Evolutionary conservation across 2,888 invertebrate genomes (phyloP).

Genomic region (Noctuana brunneofusca): DNA sequence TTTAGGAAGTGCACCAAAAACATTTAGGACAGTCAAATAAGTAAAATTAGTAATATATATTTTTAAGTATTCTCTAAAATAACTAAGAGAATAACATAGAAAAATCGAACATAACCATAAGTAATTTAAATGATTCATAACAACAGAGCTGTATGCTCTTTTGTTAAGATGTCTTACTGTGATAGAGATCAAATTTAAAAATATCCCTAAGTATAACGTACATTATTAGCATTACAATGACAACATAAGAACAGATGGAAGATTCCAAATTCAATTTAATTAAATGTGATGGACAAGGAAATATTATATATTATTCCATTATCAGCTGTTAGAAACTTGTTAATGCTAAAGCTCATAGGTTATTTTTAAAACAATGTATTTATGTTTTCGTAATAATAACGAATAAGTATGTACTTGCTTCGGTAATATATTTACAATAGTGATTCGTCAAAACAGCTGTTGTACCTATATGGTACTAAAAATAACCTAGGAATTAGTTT

Average conservation of each 20-base stretch:
- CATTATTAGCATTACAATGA: not conserved
- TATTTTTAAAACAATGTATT: not conserved
- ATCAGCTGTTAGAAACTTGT: slow-evolving; percentile 12
- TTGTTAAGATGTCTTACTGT: not conserved
- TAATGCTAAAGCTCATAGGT: slow-evolving; percentile 1
- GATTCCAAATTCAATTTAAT: not conserved
- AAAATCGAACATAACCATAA: not conserved
- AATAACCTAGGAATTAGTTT: slow-evolving; percentile 17
- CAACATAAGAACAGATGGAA: not conserved
- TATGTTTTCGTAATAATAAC: not conserved
- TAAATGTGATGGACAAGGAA: not conserved
- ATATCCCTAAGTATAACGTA: not conserved
- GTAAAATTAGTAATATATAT: too few relatives aligned
- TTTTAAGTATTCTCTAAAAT: too few relatives aligned
- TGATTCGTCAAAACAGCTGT: not conserved
- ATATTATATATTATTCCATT: not conserved
- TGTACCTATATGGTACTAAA: not conserved
- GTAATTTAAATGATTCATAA: slow-evolving; percentile 2
- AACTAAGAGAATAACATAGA: too few relatives aligned
- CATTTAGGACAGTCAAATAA: too few relatives aligned
- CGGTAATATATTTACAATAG: not conserved
- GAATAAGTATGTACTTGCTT: not conserved
- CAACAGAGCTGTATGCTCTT: slow-evolving; percentile 1
- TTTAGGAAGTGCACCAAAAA: not conserved
- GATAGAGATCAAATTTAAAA: not conserved